Evolutionary conservation across 2,113 vertebrate genomes (phyloP).

Genomic region (Martes martes): DNA sequence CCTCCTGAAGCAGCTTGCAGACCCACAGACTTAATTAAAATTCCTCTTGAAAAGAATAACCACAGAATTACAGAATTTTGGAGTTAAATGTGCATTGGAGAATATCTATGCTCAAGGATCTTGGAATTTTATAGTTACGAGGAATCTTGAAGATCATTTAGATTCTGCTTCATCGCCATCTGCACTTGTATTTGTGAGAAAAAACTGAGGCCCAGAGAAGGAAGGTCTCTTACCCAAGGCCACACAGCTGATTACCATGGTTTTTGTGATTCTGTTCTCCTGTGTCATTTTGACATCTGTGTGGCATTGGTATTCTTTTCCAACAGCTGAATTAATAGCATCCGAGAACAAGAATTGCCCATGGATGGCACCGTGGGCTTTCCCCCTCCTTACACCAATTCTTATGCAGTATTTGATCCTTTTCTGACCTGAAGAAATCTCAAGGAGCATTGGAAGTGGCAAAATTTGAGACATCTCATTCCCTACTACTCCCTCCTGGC

Average conservation of each 20-base stretch:
- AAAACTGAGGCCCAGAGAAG: background rate
- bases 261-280: background rate
- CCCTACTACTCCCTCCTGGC: background rate
- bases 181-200: background rate
- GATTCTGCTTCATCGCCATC: background rate
- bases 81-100: background rate
- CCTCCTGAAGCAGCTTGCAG: background rate
- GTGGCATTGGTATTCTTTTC: background rate
- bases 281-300: background rate
- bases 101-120: background rate
- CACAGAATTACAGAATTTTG: background rate
- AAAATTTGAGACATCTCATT: background rate
- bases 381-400: background rate
- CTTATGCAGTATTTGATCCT: background rate
- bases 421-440: background rate
- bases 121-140: background rate
- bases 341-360: background rate
- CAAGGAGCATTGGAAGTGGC: background rate
- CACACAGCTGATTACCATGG: background rate
- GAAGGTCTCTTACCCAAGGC: background rate
- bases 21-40: background rate
- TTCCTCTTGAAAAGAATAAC: background rate
- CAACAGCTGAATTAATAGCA: background rate
- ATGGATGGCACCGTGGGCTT: background rate
- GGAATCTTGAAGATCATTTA: background rate